phyloP scores from a whole-genome alignment of 2,888 invertebrate genomes.

The Anthrax anthrax region DNA sequence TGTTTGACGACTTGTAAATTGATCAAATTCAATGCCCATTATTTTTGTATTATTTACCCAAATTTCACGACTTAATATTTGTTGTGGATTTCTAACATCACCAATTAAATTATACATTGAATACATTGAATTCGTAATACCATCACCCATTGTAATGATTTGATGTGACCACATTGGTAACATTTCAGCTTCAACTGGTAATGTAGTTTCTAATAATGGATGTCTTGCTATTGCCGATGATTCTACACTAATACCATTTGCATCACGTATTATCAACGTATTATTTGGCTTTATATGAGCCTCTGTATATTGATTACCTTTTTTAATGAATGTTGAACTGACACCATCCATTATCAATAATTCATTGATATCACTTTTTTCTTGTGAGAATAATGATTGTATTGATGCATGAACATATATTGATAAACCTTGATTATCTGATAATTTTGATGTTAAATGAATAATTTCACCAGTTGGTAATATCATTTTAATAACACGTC shows the following conservation, averaged over 20 bases:
- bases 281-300: constrained; percentile 66
- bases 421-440: constrained; percentile 60
- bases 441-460: constrained; percentile 60
- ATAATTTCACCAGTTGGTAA: constrained; percentile 85
- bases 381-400: constrained; percentile 41
- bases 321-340: constrained; percentile 52
- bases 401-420: constrained; percentile 52
- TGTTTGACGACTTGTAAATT: constrained; percentile 76
- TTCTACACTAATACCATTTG: constrained; percentile 58
- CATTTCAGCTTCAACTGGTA: constrained; percentile 83
- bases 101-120: constrained; percentile 70
- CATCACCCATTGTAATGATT: constrained; percentile 60
- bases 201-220: constrained; percentile 65
- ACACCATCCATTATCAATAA: constrained; percentile 50
- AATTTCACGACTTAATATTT: constrained; percentile 67
- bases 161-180: constrained; percentile 80
- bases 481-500: constrained; percentile 71
- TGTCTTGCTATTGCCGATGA: constrained; percentile 68
- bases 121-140: constrained; percentile 61
- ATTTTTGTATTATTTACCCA: constrained; percentile 85
- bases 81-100: constrained; percentile 71
- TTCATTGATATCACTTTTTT: constrained; percentile 41
- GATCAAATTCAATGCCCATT: constrained; percentile 84
- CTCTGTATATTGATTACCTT: constrained; percentile 56
- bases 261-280: constrained; percentile 57